Percentiles rank a stretch among this genome's conserved stretches.
These are phyloP conservation scores for Ailuropoda melanoleuca DNA, from an alignment of 2,113 vertebrate species.

Conservation along the genomic window DNA sequence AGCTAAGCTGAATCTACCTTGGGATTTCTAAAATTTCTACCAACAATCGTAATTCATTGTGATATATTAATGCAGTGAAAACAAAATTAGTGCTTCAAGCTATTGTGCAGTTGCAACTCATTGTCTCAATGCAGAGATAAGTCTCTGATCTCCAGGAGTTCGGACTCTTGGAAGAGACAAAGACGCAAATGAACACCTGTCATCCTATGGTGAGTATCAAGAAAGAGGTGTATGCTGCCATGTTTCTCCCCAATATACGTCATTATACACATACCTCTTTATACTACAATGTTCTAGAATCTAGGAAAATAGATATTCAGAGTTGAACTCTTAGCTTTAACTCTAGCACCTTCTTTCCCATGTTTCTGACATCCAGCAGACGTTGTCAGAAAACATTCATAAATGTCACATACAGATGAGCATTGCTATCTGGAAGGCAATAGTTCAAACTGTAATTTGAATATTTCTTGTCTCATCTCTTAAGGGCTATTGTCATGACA, in stretches of 20 bases:
- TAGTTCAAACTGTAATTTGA: neutral
- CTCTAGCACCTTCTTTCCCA: neutral
- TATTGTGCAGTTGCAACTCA: neutral
- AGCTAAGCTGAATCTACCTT: neutral
- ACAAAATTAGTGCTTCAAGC: neutral
- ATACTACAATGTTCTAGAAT: neutral
- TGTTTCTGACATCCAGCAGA: neutral
- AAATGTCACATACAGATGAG: neutral
- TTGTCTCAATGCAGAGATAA: too few species aligned
- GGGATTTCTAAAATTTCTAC: conserved; percentile 31
- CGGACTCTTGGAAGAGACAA: too few species aligned
- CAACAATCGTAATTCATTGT: neutral
- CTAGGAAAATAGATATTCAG: neutral
- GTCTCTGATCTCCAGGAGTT: too few species aligned
- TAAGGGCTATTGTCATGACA: neutral
- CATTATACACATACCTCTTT: neutral
- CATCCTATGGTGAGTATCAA: too few species aligned
- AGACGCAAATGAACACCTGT: too few species aligned
- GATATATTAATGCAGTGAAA: neutral
- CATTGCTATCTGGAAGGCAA: neutral
- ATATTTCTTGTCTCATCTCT: neutral
- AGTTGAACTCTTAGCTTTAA: neutral
- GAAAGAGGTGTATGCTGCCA: neutral
- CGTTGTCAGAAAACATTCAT: neutral
- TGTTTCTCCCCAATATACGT: neutral